Base-by-base conservation (phyloP, 2,888 invertebrate species). In the Drosophila trichaetosa region DNA sequence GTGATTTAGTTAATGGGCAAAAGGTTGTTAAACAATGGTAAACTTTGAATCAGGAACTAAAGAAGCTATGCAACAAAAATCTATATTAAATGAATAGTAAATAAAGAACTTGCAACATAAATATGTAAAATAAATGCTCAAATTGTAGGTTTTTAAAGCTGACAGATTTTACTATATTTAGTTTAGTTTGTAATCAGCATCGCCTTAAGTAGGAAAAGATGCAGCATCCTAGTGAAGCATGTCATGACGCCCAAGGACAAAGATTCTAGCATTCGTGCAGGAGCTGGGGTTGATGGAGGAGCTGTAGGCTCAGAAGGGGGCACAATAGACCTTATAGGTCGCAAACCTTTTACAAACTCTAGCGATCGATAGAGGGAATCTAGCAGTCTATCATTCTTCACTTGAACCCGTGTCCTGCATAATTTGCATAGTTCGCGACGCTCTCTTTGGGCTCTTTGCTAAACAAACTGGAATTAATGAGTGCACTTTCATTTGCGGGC, bases 391-490 rank as follows among this genome's bases (percentile, higher is more conserved):
- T 3, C 40, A 49, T 4, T 1, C 24, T 21, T 6, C 16, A n/a
- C 18, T 29, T 46, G 29, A 13, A 13, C 6, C 8, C 11, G 36
- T 33, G 2, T 38, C 48, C 51, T 70, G 48, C 56, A 63, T 63
- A 49, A 74, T 68, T 62, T 53, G 78, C 73, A 63, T 77, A 67
- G 57, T 36, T 60, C n/a, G 52, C 36, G 29, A 18, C 34, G 73
- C 27, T 27, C 69, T 76, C 70, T 69, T 86, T 83, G 71, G 76
- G 64, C 56, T 56, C 66, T 21, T 16, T 46, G 64, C 71, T 70
- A 77, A 87, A 82, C 80, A 87, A 86, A 88, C 80, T 87, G 71
- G 78, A 78, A 82, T 83, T 83, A 88, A 87, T 88, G 88, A 87
- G 58, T 73, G 76, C 83, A 72, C 57, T 76, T 83, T 53, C 54